Evolutionary conservation across 2,113 vertebrate species (phyloP).

Genomic region (Pluvialis apricaria): DNA sequence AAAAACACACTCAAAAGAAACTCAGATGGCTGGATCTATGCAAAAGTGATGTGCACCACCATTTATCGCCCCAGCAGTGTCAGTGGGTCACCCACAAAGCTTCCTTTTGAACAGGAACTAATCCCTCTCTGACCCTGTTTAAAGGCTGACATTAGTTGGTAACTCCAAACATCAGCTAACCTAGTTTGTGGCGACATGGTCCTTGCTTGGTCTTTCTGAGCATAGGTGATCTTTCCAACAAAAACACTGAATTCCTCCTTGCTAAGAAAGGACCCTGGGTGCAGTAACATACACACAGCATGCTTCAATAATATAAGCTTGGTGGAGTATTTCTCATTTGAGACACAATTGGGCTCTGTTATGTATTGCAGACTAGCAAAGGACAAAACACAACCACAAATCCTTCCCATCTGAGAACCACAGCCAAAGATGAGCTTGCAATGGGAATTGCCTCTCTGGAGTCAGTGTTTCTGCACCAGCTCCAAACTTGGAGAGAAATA

Average conservation of each 20-base stretch:
- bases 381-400: not conserved
- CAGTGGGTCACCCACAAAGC: conserved; percentile 20
- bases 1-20: not conserved
- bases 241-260: not conserved
- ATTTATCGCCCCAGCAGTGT: not conserved
- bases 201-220: not conserved
- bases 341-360: not conserved
- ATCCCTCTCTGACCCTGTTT: conserved; percentile 35
- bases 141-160: not conserved
- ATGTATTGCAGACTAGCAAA: not conserved
- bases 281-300: not conserved
- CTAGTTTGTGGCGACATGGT: not conserved
- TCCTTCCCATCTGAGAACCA: not conserved
- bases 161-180: not conserved
- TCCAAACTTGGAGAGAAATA: not conserved
- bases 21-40: not conserved
- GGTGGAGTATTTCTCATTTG: not conserved
- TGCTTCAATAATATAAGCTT: not conserved
- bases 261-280: not conserved
- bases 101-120: not conserved
- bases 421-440: not conserved
- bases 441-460: not conserved
- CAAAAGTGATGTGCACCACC: not conserved
- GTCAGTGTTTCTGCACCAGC: not conserved
- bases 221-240: not conserved